phyloP scores from a whole-genome alignment of 2,888 invertebrate species.

The Coelogynopora nodosa region DNA sequence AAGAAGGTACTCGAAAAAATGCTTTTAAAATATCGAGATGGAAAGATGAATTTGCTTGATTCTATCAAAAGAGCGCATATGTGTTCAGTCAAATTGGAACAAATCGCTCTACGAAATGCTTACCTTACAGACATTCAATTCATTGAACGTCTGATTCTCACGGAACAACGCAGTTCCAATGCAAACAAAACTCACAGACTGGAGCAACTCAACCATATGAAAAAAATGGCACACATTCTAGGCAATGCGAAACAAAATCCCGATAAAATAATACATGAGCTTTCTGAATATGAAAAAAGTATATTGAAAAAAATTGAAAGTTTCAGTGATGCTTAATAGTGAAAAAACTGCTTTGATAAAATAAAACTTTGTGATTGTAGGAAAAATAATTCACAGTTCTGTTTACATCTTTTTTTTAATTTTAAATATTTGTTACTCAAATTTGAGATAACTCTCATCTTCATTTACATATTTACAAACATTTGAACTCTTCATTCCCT shows the following conservation, averaged over 20 bases:
- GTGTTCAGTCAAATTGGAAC: conserved; percentile 43
- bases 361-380: too few relatives aligned
- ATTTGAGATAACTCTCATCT: too few relatives aligned
- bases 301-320: neutral
- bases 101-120: conserved; percentile 51
- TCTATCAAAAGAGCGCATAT: conserved; percentile 44
- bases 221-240: neutral
- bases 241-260: neutral
- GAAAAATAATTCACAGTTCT: too few relatives aligned
- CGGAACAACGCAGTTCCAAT: conserved; percentile 46
- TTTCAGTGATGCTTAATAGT: neutral
- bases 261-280: neutral
- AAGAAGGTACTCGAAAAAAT: conserved; percentile 44
- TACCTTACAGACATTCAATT: conserved; percentile 50
- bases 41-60: conserved; percentile 46
- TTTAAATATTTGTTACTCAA: too few relatives aligned
- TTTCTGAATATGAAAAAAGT: neutral
- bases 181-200: conserved; percentile 43
- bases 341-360: too few relatives aligned
- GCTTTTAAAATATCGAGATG: conserved; percentile 45
- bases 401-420: too few relatives aligned
- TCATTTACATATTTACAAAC: too few relatives aligned
- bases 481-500: too few relatives aligned
- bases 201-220: neutral
- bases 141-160: conserved; percentile 51